A percentile compares a stretch with the other conserved stretches of the same genome.
These are phyloP conservation scores for Trididemnum nubilum DNA, from an alignment of 23 tunicate species.

Conservation along the genomic window DNA sequence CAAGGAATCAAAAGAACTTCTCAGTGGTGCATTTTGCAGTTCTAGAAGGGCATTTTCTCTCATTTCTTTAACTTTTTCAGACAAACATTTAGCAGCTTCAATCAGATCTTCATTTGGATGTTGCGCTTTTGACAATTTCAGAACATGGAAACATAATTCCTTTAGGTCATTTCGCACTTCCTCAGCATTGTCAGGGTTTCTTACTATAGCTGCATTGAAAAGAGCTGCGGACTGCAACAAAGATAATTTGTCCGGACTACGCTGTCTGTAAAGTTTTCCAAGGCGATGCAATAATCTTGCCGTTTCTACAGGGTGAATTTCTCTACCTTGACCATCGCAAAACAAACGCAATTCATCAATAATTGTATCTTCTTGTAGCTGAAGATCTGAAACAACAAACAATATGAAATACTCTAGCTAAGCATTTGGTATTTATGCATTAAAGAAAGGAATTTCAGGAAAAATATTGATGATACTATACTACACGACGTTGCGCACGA, in stretches of 20 bases:
- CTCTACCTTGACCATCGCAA: slow-evolving; percentile 23
- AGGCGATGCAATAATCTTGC: slow-evolving; percentile 8
- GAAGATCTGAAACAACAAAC: no score
- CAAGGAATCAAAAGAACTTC: background rate
- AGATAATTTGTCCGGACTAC: slow-evolving; percentile 28
- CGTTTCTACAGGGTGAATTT: slow-evolving; percentile 14
- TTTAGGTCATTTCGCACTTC: background rate
- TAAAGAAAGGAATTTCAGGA: no score
- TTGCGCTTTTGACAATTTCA: background rate
- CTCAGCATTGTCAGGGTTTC: slow-evolving; percentile 1
- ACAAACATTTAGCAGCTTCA: background rate
- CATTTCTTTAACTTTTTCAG: slow-evolving; percentile 15
- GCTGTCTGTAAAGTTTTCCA: slow-evolving; percentile 3
- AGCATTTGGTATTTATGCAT: no score
- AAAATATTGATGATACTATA: no score
- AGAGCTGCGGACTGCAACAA: slow-evolving; percentile 21
- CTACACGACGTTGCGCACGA: no score
- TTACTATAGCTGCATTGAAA: slow-evolving; percentile 27
- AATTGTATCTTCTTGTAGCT: slow-evolving; percentile 22
- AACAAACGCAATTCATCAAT: background rate
- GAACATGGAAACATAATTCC: slow-evolving; percentile 14
- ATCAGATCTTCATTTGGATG: background rate
- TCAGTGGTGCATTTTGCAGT: background rate
- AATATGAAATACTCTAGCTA: no score
- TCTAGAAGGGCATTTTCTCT: background rate